Conservation (phyloP, 2,888 invertebrate species). For the Acanthopleura granulata region DNA sequence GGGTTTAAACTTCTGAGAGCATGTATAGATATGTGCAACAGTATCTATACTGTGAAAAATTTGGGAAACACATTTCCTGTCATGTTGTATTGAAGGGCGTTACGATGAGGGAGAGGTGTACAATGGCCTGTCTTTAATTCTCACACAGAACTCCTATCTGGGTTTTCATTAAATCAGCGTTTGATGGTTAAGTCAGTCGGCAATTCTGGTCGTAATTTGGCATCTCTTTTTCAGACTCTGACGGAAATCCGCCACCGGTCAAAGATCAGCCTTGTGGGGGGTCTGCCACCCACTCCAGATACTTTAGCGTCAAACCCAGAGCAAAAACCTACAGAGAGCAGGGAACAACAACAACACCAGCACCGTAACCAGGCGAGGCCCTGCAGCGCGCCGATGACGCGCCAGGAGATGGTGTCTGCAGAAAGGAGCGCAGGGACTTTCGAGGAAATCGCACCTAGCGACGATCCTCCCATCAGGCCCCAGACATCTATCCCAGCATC, state of each 20-base stretch:
- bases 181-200: too few relatives aligned
- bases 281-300: background rate
- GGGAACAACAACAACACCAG: slow-evolving; percentile 7
- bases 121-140: too few relatives aligned
- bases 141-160: too few relatives aligned
- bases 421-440: background rate
- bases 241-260: slow-evolving; percentile 4
- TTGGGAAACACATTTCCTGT: too few relatives aligned
- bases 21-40: too few relatives aligned
- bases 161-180: too few relatives aligned
- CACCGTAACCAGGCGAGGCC: background rate
- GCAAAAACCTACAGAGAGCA: background rate
- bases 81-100: too few relatives aligned
- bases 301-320: background rate
- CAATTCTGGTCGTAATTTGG: too few relatives aligned
- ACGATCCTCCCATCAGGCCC: background rate
- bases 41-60: too few relatives aligned
- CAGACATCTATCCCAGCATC: background rate
- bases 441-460: background rate
- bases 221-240: slow-evolving; percentile 12
- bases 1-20: too few relatives aligned
- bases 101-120: too few relatives aligned
- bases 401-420: background rate
- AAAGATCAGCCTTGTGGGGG: slow-evolving; percentile 12
- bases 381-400: slow-evolving; percentile 1